A percentile compares a stretch with the other conserved stretches of the same genome.
Evolutionary conservation across 2,113 vertebrate genomes (phyloP).

Genomic region (Ciconia stormi): DNA sequence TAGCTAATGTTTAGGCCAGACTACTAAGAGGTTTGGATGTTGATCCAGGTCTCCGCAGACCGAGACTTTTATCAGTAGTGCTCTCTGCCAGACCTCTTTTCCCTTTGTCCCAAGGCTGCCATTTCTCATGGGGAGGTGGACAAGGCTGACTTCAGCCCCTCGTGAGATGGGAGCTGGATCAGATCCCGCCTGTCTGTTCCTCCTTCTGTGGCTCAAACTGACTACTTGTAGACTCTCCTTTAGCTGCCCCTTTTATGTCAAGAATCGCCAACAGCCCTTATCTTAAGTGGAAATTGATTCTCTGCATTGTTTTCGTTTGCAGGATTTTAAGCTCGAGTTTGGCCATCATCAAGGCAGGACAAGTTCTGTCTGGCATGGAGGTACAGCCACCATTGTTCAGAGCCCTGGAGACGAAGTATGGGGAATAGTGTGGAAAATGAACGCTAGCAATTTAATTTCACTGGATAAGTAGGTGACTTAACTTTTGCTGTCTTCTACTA

Average conservation of each 20-base stretch:
- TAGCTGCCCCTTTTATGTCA: not conserved
- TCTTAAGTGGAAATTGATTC: not conserved
- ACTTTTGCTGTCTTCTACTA: conserved; percentile 8
- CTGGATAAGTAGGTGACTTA: conserved; percentile 85
- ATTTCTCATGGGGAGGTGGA: not conserved
- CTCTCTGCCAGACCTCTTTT: not conserved
- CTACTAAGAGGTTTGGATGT: not conserved
- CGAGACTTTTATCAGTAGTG: not conserved
- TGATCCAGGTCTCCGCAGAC: not conserved
- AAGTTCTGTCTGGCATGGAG: conserved; percentile 84
- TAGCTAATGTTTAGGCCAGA: not conserved
- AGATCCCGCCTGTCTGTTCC: not conserved
- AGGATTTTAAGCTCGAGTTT: conserved; percentile 89
- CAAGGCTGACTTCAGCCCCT: not conserved
- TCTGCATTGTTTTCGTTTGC: conserved; percentile 46
- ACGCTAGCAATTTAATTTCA: conserved; percentile 74
- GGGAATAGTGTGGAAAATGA: conserved; percentile 92
- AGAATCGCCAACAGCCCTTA: not conserved
- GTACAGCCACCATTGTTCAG: conserved; percentile 84
- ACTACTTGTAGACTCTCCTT: not conserved
- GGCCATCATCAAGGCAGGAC: conserved; percentile 75
- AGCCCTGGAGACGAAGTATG: conserved; percentile 87
- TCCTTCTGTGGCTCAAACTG: not conserved
- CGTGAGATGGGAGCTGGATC: not conserved
- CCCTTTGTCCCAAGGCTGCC: not conserved